A percentile compares a stretch with the other conserved stretches of the same genome.
Evolutionary conservation across 1,140 invertebrate genomes (phyloP).

Genomic region (Nebria ingens): DNA sequence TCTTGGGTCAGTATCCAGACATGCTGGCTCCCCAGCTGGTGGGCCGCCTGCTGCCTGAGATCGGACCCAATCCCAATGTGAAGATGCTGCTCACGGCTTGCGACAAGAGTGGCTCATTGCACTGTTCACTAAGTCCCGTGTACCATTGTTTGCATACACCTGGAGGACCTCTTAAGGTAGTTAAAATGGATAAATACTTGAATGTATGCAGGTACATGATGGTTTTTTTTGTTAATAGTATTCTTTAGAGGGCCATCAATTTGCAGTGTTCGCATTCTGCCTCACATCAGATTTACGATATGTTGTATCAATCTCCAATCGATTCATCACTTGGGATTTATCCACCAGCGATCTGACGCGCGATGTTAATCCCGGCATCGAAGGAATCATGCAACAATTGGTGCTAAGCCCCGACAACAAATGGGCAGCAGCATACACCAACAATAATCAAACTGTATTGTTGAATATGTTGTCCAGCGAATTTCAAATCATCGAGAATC

Average conservation of each 20-base stretch:
- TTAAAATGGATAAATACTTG: conserved; percentile 7
- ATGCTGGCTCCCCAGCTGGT: conserved; percentile 94
- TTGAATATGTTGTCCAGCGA: conserved; percentile 87
- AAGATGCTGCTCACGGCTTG: conserved; percentile 82
- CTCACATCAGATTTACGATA: conserved; percentile 87
- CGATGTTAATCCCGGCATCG: conserved; percentile 84
- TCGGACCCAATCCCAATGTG: conserved; percentile 72
- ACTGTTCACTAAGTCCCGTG: conserved; percentile 83
- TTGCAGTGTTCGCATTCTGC: conserved; percentile 91
- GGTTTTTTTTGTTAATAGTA: conserved; percentile 48
- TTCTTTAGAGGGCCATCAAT: conserved; percentile 94
- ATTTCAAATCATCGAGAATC: conserved; percentile 74
- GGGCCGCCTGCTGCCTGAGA: conserved; percentile 86
- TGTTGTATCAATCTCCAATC: conserved; percentile 92
- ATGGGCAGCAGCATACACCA: conserved; percentile 91
- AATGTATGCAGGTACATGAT: conserved; percentile 13
- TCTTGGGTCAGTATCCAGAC: conserved; percentile 81
- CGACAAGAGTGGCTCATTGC: conserved; percentile 70
- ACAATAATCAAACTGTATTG: conserved; percentile 87
- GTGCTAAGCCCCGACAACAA: conserved; percentile 92
- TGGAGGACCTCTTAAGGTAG: conserved; percentile 88
- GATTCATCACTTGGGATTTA: conserved; percentile 95
- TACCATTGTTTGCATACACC: conserved; percentile 96
- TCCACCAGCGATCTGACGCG: conserved; percentile 85
- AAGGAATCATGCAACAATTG: conserved; percentile 92